Conservation (phyloP, 2,113 vertebrate species). For the Alectura lathami region DNA sequence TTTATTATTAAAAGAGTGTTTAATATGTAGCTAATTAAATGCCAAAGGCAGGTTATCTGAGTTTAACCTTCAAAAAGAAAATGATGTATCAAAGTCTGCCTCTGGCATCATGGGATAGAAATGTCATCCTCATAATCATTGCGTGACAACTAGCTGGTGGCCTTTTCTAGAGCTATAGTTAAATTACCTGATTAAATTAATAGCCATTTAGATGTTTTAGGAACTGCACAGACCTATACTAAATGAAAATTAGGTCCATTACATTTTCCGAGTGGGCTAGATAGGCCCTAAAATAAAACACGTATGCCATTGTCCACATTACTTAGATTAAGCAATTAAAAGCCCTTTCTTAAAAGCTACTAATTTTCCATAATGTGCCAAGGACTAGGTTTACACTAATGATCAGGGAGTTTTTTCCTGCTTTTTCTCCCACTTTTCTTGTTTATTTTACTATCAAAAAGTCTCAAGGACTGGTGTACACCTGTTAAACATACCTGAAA, state of each 20-base stretch:
- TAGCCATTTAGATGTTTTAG: slow-evolving; percentile 95
- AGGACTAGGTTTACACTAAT: slow-evolving; percentile 68
- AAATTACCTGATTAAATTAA: slow-evolving; percentile 99
- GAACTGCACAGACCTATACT: slow-evolving; percentile 88
- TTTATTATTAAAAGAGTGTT: slow-evolving; percentile 99
- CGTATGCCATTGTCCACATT: slow-evolving; percentile 81
- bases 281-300: slow-evolving; percentile 86
- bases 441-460: slow-evolving; percentile 50
- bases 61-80: slow-evolving; percentile 99
- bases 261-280: slow-evolving; percentile 82
- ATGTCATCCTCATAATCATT: slow-evolving; percentile 98
- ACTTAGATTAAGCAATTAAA: slow-evolving; percentile 85
- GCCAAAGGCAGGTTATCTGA: slow-evolving; percentile 99
- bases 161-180: slow-evolving; percentile 90
- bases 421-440: slow-evolving; percentile 20
- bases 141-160: slow-evolving; percentile 94
- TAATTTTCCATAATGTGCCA: slow-evolving; percentile 73
- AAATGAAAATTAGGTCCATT: slow-evolving; percentile 89
- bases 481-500: background rate
- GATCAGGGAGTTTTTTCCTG: slow-evolving; percentile 36
- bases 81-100: slow-evolving; percentile 98
- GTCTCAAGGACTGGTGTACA: background rate
- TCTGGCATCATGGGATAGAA: slow-evolving; percentile 95
- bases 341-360: slow-evolving; percentile 79
- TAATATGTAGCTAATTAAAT: slow-evolving; percentile 99